phyloP scores from a whole-genome alignment of 2,113 vertebrate species.

The Cavia porcellus region DNA sequence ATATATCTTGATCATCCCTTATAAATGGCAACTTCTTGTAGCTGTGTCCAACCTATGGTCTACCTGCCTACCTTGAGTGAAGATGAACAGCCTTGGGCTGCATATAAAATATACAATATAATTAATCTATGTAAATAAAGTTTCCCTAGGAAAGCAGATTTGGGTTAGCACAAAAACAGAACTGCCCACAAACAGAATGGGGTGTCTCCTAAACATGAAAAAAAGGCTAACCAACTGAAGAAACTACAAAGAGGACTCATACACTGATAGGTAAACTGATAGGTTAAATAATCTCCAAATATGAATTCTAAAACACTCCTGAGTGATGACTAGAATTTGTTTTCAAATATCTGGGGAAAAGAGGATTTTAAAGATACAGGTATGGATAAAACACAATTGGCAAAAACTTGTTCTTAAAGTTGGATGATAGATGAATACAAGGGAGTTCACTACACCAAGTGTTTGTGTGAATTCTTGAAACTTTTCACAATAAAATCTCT shows the following conservation, averaged over 20 bases:
- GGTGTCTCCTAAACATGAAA: neutral
- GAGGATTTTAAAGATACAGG: neutral
- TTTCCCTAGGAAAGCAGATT: neutral
- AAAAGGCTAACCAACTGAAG: slow-evolving; percentile 25
- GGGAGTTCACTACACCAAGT: neutral
- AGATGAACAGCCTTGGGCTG: neutral
- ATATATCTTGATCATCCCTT: neutral
- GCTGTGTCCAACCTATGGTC: neutral
- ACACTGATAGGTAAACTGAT: neutral
- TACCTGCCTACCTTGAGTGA: neutral
- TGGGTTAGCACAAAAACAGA: neutral
- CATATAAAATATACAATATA: neutral
- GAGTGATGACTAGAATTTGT: neutral
- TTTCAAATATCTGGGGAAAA: slow-evolving; percentile 6
- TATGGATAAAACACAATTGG: neutral
- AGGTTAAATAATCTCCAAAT: neutral
- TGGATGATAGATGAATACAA: neutral
- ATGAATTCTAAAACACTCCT: neutral
- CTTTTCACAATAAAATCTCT: slow-evolving; percentile 43
- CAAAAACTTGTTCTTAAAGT: neutral
- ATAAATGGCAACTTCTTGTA: neutral
- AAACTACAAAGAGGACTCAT: neutral
- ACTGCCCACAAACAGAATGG: neutral
- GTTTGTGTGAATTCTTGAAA: slow-evolving; percentile 3
- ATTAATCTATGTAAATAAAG: neutral